phyloP scores from a whole-genome alignment of 2,888 invertebrate species.

The Automeris io region DNA sequence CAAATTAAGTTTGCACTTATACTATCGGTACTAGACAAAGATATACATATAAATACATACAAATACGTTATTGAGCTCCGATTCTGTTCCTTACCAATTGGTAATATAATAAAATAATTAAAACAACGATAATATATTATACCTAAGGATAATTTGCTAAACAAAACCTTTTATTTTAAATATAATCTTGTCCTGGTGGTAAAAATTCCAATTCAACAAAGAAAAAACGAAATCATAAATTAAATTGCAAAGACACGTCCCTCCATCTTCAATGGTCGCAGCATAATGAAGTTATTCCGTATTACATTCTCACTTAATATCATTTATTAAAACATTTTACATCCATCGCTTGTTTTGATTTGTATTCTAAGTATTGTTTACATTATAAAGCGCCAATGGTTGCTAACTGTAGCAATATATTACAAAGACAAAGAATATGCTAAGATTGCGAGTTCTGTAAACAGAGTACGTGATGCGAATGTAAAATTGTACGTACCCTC shows the following conservation, averaged over 20 bases:
- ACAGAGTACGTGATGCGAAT: constrained; percentile 44
- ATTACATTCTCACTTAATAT: not conserved
- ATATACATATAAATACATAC: too few species aligned
- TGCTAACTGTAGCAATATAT: constrained; percentile 18
- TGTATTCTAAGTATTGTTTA: not conserved
- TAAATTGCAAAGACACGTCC: constrained; percentile 15
- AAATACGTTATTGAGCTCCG: too few species aligned
- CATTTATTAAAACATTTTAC: constrained; percentile 7
- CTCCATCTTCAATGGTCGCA: constrained; percentile 15
- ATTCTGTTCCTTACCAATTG: too few species aligned
- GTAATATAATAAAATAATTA: too few species aligned
- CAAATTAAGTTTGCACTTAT: too few species aligned
- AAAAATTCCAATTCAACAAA: constrained; percentile 14
- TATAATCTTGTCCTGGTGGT: too few species aligned
- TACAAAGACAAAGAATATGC: constrained; percentile 11
- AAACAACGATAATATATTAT: too few species aligned
- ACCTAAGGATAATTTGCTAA: too few species aligned
- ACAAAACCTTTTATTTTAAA: too few species aligned
- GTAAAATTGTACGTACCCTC: constrained; percentile 22
- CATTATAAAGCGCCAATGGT: constrained; percentile 17
- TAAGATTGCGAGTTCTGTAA: constrained; percentile 30
- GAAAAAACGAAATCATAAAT: constrained; percentile 9
- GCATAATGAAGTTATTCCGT: constrained; percentile 24
- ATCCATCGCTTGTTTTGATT: constrained; percentile 12
- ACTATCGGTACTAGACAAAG: too few species aligned